Evolutionary conservation across 2,113 vertebrate species (phyloP), one percentile per base, ranked within the genome.

Genomic region (Dasyprocta punctata): DNA sequence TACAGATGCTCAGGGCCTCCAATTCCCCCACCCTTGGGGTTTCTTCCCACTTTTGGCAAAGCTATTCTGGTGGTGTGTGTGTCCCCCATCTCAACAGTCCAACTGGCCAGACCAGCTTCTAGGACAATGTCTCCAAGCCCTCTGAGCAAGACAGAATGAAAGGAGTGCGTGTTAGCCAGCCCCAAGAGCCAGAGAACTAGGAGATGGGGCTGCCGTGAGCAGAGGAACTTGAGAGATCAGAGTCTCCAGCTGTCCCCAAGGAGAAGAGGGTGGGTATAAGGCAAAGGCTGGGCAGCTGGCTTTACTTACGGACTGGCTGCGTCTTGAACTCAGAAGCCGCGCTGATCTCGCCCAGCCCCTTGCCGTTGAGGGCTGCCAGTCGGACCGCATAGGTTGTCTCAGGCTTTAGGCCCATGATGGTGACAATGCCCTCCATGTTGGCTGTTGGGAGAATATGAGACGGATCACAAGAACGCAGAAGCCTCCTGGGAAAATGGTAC

Each of bases 241-340:
- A 11, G 41, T 36, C 90, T n/a, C 95, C 95, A 11, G 83, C 5
- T 26, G 3, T 30, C 63, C 90, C 89, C 56, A 36, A 56, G 67
- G 89, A 11, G 3, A 75, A 58, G 92, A 91, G 87, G 24, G 7
- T 11, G 36, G 56, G 33, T 6, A 0, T 8, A 54, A 28, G n/a
- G 12, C 75, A 12, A 47, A 89, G 86, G 91, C 38, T 9, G 67
- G 85, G 61, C 14, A 26, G 81, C 56, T 3, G 88, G 38, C 60
- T 98, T 6, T 97, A 99, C 99, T 99, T 99, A 99, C 99, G 99
- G 90, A 99, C 99, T 98, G 99, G 99, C 89, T 99, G 98, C 0
- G 99, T 99, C 98, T 99, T 99, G 99, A 99, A 99, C 97, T 99
- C 97, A 0, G 99, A 98, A 0, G 98, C 89, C 0, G 97, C 60